A percentile compares a stretch with the other conserved stretches of the same genome.
Conservation (phyloP, 2,113 vertebrate species). For the Rhinoderma darwinii region DNA sequence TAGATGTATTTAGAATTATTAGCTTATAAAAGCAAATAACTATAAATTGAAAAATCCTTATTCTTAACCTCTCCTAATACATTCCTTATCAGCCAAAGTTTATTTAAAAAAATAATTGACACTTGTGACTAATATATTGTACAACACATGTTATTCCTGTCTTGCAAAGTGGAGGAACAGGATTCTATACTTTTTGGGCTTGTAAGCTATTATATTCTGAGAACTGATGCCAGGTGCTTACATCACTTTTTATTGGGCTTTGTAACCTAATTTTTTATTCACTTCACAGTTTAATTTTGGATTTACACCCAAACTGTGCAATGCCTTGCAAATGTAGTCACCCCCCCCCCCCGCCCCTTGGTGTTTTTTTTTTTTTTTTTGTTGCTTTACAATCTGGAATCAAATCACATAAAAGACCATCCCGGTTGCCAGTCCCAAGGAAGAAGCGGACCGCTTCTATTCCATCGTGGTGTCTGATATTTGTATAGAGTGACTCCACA, state of each 20-base stretch:
- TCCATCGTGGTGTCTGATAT: too few relatives aligned
- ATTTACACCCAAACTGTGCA: neutral
- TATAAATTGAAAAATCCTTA: neutral
- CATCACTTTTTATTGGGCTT: neutral
- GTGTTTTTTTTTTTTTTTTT: too few relatives aligned
- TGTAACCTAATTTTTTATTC: neutral
- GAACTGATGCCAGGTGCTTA: neutral
- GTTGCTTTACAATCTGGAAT: too few relatives aligned
- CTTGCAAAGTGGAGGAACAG: neutral
- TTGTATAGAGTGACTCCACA: too few relatives aligned
- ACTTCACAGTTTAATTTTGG: neutral
- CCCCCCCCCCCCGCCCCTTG: too few relatives aligned
- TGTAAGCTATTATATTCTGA: neutral
- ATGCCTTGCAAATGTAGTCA: too few relatives aligned
- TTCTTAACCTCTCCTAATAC: neutral
- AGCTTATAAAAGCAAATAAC: neutral
- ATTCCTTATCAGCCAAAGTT: neutral
- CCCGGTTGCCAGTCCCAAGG: too few relatives aligned
- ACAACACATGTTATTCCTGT: constrained; percentile 22
- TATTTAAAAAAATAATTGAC: neutral
- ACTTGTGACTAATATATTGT: neutral
- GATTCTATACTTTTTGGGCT: neutral
- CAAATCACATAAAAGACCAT: too few relatives aligned
- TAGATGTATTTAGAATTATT: neutral
- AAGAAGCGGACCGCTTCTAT: too few relatives aligned